Percentiles rank a stretch among this genome's conserved stretches.
Evolutionary conservation across 2,888 invertebrate species (phyloP).

Genomic region (Leptinotarsa peninsularis): DNA sequence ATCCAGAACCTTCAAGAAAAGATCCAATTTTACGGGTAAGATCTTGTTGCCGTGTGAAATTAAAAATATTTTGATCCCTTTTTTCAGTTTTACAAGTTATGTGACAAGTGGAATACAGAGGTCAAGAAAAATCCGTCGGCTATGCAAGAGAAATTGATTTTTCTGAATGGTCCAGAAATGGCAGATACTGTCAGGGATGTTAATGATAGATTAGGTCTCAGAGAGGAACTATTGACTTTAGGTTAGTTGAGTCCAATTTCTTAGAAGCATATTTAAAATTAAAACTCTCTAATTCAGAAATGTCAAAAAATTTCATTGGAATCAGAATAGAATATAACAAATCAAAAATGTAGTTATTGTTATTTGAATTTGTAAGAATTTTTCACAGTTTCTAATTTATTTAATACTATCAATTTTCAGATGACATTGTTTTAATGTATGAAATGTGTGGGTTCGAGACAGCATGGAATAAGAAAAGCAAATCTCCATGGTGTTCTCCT

Average conservation of each 20-base stretch:
- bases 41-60: constrained; percentile 5
- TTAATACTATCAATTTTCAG: constrained; percentile 62
- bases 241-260: constrained; percentile 65
- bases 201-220: constrained; percentile 68
- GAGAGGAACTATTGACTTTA: constrained; percentile 59
- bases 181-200: constrained; percentile 70
- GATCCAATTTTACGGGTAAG: constrained; percentile 64
- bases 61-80: not conserved
- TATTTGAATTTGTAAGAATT: not conserved
- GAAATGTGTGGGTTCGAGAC: constrained; percentile 84
- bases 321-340: too few relatives aligned
- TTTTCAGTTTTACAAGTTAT: constrained; percentile 64
- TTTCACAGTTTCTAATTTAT: not conserved
- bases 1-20: constrained; percentile 72
- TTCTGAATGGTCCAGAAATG: constrained; percentile 62
- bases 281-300: too few relatives aligned
- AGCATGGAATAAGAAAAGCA: constrained; percentile 75
- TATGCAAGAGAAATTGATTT: constrained; percentile 53
- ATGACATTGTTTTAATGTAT: constrained; percentile 75
- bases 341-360: too few relatives aligned
- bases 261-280: not conserved
- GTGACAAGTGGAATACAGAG: constrained; percentile 60
- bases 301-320: too few relatives aligned
- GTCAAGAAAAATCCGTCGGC: constrained; percentile 59
- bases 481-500: constrained; percentile 84